phyloP scores from a whole-genome alignment of 2,797 vertebrate genomes.

The Muscicapa comitata region DNA sequence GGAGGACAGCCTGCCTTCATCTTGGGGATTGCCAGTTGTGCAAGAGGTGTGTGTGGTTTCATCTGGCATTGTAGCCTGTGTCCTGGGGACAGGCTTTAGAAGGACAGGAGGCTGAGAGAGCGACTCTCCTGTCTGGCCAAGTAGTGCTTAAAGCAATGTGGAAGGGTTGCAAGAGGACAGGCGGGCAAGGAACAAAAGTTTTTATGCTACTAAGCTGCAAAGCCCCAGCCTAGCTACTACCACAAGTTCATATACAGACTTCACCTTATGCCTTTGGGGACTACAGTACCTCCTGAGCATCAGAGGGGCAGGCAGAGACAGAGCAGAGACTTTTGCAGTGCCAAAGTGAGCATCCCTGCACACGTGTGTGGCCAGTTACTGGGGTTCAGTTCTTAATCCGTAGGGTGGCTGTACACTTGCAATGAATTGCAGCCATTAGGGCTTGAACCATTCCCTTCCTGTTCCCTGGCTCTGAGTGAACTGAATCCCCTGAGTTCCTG shows the following conservation, averaged over 20 bases:
- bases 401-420: background rate
- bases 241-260: background rate
- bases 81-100: background rate
- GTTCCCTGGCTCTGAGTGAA: background rate
- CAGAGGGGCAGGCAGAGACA: background rate
- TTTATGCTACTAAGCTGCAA: background rate
- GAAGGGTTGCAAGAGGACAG: background rate
- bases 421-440: background rate
- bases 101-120: background rate
- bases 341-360: background rate
- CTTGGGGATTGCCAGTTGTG: background rate
- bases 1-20: background rate
- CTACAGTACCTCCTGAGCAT: background rate
- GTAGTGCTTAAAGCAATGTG: background rate
- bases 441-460: background rate
- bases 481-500: background rate
- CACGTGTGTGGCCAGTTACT: fast-evolving
- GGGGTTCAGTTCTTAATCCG: background rate
- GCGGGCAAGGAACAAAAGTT: background rate
- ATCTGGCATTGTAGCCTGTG: background rate
- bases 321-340: background rate
- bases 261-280: background rate
- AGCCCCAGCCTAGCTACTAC: background rate
- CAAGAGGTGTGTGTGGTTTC: background rate
- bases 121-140: background rate